Evolutionary conservation across 1,140 invertebrate genomes (phyloP).

Genomic region (Metaphire vulgaris): DNA sequence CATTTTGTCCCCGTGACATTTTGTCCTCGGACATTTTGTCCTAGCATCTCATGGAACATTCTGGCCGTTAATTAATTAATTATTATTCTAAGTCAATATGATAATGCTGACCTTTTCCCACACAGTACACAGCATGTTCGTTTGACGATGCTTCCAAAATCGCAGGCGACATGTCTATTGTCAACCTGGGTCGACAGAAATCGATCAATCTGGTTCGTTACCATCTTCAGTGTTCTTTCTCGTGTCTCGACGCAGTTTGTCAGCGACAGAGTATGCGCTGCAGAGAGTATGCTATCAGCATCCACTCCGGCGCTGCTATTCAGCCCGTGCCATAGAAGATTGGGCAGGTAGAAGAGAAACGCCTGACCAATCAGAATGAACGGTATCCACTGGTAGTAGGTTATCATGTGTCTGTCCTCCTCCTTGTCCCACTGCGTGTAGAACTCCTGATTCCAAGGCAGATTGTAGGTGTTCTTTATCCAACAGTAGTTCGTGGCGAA

Average conservation of each 20-base stretch:
- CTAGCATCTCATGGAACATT: too few species aligned
- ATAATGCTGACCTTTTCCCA: too few species aligned
- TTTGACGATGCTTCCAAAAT: too few species aligned
- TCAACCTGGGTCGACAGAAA: slow-evolving; percentile 12
- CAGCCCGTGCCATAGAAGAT: slow-evolving; percentile 57
- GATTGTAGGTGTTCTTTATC: slow-evolving; percentile 31
- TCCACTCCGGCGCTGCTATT: slow-evolving; percentile 45
- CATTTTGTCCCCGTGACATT: too few species aligned
- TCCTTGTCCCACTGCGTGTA: too few species aligned
- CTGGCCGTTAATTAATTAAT: too few species aligned
- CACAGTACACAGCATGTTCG: too few species aligned
- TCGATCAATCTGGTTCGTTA: slow-evolving; percentile 25
- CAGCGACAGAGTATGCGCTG: slow-evolving; percentile 6
- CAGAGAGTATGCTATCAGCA: slow-evolving; percentile 21
- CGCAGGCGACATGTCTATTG: not conserved
- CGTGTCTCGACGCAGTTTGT: slow-evolving; percentile 14
- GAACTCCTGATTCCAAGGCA: slow-evolving; percentile 22
- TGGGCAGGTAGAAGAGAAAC: slow-evolving; percentile 56
- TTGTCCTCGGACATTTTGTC: too few species aligned
- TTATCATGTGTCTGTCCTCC: slow-evolving; percentile 32
- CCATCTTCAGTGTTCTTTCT: slow-evolving; percentile 15
- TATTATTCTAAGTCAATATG: too few species aligned
- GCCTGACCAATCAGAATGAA: slow-evolving; percentile 53
- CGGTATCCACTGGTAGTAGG: slow-evolving; percentile 29
- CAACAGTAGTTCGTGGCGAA: slow-evolving; percentile 30